Conservation (phyloP, 2,797 vertebrate species). For the Prionace glauca region DNA sequence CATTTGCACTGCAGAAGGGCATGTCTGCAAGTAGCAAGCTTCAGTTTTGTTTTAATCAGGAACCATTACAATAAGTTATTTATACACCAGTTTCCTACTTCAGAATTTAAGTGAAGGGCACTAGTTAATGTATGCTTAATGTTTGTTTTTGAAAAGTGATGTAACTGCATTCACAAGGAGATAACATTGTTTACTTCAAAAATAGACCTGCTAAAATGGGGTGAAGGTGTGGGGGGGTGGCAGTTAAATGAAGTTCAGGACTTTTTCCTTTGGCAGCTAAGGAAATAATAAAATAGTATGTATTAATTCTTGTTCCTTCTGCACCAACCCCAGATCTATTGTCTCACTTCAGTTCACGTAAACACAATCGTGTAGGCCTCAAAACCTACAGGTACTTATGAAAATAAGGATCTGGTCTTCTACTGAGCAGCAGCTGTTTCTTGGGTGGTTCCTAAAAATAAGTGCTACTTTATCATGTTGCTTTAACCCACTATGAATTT, state of each 20-base stretch:
- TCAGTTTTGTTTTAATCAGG: not conserved
- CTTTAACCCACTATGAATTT: not conserved
- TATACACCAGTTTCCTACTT: not conserved
- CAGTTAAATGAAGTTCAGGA: not conserved
- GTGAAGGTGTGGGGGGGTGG: not conserved
- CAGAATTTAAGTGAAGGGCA: not conserved
- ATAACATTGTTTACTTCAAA: not conserved
- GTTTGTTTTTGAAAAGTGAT: not conserved
- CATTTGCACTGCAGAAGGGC: not conserved
- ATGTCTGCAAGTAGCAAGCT: not conserved
- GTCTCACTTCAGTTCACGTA: not conserved
- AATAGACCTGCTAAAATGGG: not conserved
- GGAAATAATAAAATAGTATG: not conserved
- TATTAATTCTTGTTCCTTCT: not conserved
- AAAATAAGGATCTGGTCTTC: not conserved
- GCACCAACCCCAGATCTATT: not conserved
- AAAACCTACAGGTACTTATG: not conserved
- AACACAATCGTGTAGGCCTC: not conserved
- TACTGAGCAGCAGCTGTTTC: conserved; percentile 8
- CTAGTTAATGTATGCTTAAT: not conserved
- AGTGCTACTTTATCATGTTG: not conserved
- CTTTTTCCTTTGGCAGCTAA: not conserved
- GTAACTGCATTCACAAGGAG: not conserved
- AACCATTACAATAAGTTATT: not conserved
- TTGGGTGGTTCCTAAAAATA: conserved; percentile 21